Conservation (phyloP, 2,888 invertebrate genomes). For the Agrochola litura region DNA sequence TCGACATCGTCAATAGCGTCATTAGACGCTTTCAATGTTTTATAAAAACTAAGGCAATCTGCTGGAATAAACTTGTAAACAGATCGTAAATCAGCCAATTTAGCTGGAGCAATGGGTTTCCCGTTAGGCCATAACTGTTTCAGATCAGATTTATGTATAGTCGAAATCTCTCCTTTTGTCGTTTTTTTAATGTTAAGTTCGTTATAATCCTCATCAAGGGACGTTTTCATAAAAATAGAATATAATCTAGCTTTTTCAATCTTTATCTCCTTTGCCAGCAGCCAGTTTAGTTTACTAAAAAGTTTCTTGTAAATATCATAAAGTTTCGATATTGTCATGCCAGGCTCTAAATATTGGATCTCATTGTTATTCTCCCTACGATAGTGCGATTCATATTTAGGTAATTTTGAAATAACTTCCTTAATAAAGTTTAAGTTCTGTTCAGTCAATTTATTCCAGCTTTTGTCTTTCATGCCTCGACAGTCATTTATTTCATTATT, state of each 20-base stretch:
- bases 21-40: conserved; percentile 1
- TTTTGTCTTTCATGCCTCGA: too few relatives aligned
- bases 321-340: too few relatives aligned
- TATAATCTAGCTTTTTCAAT: conserved; percentile 27
- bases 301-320: too few relatives aligned
- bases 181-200: conserved; percentile 18
- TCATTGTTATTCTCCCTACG: neutral
- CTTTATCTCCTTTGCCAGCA: conserved; percentile 23
- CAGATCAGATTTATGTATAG: conserved; percentile 26
- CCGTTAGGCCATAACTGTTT: conserved; percentile 55
- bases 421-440: too few relatives aligned
- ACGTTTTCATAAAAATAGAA: neutral
- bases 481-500: too few relatives aligned
- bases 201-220: conserved; percentile 18
- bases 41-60: conserved; percentile 44
- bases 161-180: conserved; percentile 4
- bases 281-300: conserved; percentile 25
- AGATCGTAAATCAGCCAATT: conserved; percentile 51
- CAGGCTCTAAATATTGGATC: too few relatives aligned
- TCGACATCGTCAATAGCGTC: conserved; percentile 26
- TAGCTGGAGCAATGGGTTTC: conserved; percentile 53
- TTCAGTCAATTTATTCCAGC: too few relatives aligned
- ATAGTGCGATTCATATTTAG: neutral
- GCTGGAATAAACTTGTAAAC: conserved; percentile 44
- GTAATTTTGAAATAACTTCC: too few relatives aligned